Conservation (phyloP, 1,140 invertebrate genomes). For the Brachionus plicatilis region DNA sequence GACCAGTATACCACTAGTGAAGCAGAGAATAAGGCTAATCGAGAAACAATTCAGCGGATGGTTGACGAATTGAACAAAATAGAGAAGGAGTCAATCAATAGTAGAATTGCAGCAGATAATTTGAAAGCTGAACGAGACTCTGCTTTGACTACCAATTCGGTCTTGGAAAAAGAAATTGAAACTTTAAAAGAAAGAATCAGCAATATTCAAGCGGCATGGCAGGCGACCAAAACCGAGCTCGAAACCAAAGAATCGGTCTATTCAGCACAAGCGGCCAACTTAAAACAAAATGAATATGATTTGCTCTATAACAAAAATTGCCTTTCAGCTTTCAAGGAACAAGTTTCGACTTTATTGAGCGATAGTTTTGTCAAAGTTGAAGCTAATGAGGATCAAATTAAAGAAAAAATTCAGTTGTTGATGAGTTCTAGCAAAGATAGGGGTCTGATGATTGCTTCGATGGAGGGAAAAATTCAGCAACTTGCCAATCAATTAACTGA, state of each 20-base stretch:
- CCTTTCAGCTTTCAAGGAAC: conserved; percentile 48
- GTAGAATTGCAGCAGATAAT: conserved; percentile 48
- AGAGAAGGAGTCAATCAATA: conserved; percentile 49
- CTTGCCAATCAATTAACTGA: conserved; percentile 50
- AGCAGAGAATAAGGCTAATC: conserved; percentile 53
- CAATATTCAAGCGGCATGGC: conserved; percentile 48
- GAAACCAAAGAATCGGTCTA: conserved; percentile 47
- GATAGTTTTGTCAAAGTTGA: conserved; percentile 44
- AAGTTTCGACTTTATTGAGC: conserved; percentile 48
- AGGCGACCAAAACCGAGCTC: conserved; percentile 49
- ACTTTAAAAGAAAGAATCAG: conserved; percentile 50
- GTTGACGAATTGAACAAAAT: conserved; percentile 53
- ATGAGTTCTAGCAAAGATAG: conserved; percentile 39
- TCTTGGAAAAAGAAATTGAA: conserved; percentile 48
- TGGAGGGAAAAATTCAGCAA: conserved; percentile 49
- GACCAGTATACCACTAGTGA: conserved; percentile 50
- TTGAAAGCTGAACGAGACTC: conserved; percentile 51
- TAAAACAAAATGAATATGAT: conserved; percentile 44
- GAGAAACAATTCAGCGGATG: conserved; percentile 56
- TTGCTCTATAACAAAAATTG: conserved; percentile 44
- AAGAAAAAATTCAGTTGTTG: conserved; percentile 44
- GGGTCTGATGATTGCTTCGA: conserved; percentile 27
- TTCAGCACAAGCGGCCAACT: conserved; percentile 36
- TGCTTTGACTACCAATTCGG: conserved; percentile 45
- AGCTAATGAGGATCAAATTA: conserved; percentile 50